Conservation (phyloP, 2,888 invertebrate genomes). For the Microctonus brassicae region DNA sequence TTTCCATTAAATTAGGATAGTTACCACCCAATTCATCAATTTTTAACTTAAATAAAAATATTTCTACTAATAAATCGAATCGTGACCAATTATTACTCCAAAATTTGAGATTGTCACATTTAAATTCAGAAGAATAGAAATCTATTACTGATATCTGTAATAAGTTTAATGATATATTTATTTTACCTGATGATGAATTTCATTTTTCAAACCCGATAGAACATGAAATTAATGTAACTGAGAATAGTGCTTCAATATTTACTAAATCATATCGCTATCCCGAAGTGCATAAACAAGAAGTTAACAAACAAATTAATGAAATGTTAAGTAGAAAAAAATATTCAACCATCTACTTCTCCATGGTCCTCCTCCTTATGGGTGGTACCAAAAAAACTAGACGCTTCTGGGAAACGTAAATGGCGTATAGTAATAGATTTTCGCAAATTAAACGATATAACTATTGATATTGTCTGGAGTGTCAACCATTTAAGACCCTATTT, state of each 20-base stretch:
- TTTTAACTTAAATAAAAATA: not conserved
- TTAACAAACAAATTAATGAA: slow-evolving; percentile 42
- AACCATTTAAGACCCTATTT: slow-evolving; percentile 32
- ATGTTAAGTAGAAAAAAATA: slow-evolving; percentile 51
- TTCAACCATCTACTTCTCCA: slow-evolving; percentile 53
- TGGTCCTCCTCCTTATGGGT: slow-evolving; percentile 62
- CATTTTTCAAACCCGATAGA: slow-evolving; percentile 24
- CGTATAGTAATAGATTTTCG: slow-evolving; percentile 54
- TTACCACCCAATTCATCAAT: not conserved
- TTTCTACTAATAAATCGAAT: slow-evolving; percentile 16
- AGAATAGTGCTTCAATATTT: slow-evolving; percentile 33
- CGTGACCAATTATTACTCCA: slow-evolving; percentile 36
- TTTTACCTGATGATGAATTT: slow-evolving; percentile 40
- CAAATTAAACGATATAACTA: slow-evolving; percentile 52
- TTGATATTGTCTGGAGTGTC: slow-evolving; percentile 29
- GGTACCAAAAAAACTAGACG: slow-evolving; percentile 57
- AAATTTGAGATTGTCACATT: slow-evolving; percentile 38
- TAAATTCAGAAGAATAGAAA: slow-evolving; percentile 32
- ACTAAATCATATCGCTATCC: slow-evolving; percentile 42
- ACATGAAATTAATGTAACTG: slow-evolving; percentile 33
- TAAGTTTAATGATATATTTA: slow-evolving; percentile 36
- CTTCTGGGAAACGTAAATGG: slow-evolving; percentile 39
- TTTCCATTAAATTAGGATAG: not conserved
- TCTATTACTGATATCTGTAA: slow-evolving; percentile 27
- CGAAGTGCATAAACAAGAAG: slow-evolving; percentile 37